phyloP scores from a whole-genome alignment of 2,113 vertebrate genomes.

The Theropithecus gelada region DNA sequence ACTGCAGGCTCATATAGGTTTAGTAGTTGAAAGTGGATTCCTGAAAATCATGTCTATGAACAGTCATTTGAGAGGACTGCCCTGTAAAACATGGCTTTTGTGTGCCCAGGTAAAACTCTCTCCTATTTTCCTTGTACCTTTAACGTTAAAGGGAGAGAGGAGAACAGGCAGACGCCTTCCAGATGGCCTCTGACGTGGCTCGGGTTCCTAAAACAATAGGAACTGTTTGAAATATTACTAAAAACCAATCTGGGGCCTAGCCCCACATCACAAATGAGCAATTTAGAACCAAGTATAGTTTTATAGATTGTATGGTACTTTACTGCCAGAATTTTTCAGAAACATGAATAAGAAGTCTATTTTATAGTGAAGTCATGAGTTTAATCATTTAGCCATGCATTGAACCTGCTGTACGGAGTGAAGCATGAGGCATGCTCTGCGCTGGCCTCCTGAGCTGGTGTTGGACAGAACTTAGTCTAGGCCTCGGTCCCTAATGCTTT shows the following conservation, averaged over 20 bases:
- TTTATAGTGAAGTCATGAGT: too few species aligned
- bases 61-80: background rate
- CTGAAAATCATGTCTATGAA: constrained; percentile 29
- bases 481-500: background rate
- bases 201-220: background rate
- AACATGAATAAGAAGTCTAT: background rate
- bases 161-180: background rate
- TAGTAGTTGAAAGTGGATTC: constrained; percentile 26
- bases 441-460: background rate
- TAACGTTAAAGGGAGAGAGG: background rate
- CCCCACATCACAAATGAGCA: background rate
- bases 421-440: rapidly evolving
- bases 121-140: background rate
- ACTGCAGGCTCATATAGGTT: background rate
- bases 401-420: background rate
- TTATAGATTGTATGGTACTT: rapidly evolving
- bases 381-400: background rate
- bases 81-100: background rate
- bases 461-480: background rate
- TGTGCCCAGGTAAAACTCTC: background rate
- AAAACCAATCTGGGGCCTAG: background rate
- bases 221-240: background rate
- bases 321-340: background rate
- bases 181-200: background rate
- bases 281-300: background rate